phyloP scores from a whole-genome alignment of 2,113 vertebrate genomes.

The Chroicocephalus ridibundus region DNA sequence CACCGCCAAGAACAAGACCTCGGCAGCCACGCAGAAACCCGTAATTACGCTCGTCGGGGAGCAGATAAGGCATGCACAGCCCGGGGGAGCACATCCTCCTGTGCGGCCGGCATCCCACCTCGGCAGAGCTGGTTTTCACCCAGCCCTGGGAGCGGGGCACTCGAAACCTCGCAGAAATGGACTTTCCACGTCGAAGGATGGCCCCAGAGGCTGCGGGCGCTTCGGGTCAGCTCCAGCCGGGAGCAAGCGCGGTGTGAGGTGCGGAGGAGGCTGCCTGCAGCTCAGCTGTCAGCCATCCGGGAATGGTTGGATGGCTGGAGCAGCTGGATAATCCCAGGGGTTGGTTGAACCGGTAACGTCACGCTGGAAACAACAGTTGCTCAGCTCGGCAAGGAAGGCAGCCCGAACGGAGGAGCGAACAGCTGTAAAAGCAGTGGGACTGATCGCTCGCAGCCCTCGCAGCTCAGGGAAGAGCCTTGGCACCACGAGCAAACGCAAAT shows the following conservation, averaged over 20 bases:
- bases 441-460: not conserved
- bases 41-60: not conserved
- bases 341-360: not conserved
- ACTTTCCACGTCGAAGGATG: fast-evolving
- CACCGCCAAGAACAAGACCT: not conserved
- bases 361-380: not conserved
- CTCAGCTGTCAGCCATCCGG: not conserved
- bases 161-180: fast-evolving
- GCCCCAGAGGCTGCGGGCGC: not conserved
- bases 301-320: not conserved
- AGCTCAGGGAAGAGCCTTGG: not conserved
- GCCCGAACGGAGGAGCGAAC: not conserved
- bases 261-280: not conserved
- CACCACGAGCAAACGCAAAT: constrained; percentile 13
- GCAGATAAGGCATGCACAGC: not conserved
- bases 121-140: not conserved
- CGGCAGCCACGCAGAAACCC: not conserved
- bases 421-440: constrained; percentile 38
- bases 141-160: not conserved
- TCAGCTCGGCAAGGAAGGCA: not conserved
- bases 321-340: not conserved
- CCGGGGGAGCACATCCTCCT: not conserved
- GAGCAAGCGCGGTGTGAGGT: not conserved
- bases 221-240: not conserved
- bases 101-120: not conserved